These are phyloP conservation scores for Petrolisthes cinctipes DNA, from an alignment of 2,888 invertebrate genomes.

Conservation along the genomic window DNA sequence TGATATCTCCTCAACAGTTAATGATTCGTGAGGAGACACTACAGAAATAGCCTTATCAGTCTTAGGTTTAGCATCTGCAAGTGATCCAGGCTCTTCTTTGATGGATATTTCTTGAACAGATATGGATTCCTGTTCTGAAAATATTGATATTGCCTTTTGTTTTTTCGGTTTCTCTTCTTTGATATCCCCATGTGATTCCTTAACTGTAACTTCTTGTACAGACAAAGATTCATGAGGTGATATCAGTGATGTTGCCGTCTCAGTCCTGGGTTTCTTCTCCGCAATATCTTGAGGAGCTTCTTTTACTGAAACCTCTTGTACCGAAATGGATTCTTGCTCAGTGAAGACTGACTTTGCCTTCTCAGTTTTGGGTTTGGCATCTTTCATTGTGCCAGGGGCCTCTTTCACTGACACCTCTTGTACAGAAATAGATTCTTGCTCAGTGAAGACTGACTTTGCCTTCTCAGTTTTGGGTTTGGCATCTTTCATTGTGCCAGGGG, in stretches of 20 bases:
- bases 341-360: slow-evolving; percentile 37
- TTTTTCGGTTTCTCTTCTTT: slow-evolving; percentile 31
- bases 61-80: slow-evolving; percentile 56
- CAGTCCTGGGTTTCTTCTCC: slow-evolving; percentile 66
- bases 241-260: slow-evolving; percentile 67
- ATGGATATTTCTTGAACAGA: slow-evolving; percentile 47
- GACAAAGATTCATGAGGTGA: slow-evolving; percentile 28
- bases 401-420: slow-evolving; percentile 69
- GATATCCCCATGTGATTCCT: slow-evolving; percentile 26
- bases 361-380: slow-evolving; percentile 55
- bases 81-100: slow-evolving; percentile 27
- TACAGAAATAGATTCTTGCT: slow-evolving; percentile 65
- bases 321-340: slow-evolving; percentile 50
- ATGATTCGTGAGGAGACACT: slow-evolving; percentile 63
- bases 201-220: slow-evolving; percentile 42
- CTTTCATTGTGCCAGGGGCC: slow-evolving; percentile 67
- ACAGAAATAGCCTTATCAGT: slow-evolving; percentile 61
- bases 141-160: slow-evolving; percentile 40
- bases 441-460: slow-evolving; percentile 35
- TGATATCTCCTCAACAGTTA: slow-evolving; percentile 64
- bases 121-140: slow-evolving; percentile 44
- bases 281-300: slow-evolving; percentile 37
- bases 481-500: slow-evolving; percentile 67
- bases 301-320: slow-evolving; percentile 46
- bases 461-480: slow-evolving; percentile 54